Percentiles rank a stretch among this genome's conserved stretches.
Conservation (phyloP, 1,140 invertebrate species). For the Cephus cinctus region DNA sequence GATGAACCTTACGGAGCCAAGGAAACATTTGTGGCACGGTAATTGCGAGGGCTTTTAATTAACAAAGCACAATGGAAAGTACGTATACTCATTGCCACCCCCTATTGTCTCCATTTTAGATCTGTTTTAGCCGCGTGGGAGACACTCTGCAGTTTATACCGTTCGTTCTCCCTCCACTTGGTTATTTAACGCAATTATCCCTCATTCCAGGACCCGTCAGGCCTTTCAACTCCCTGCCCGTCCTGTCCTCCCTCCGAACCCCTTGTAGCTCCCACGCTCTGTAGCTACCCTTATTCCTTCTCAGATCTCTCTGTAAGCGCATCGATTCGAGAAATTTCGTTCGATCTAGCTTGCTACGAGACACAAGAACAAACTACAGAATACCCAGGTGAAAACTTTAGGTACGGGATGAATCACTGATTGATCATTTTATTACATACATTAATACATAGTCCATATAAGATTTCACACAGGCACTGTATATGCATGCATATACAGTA, state of each 20-base stretch:
- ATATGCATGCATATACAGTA: no score
- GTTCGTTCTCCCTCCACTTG: slow-evolving; percentile 16
- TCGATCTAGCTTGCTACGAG: no score
- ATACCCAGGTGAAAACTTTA: no score
- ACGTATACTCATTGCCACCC: slow-evolving; percentile 27
- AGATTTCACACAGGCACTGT: no score
- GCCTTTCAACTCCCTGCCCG: slow-evolving; percentile 10
- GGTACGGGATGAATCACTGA: no score
- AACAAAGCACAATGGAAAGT: slow-evolving; percentile 33
- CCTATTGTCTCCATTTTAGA: slow-evolving; percentile 23
- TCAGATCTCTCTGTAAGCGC: no score
- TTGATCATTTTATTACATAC: no score
- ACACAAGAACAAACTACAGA: no score
- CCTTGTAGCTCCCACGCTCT: neutral
- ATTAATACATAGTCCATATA: no score
- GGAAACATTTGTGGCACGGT: slow-evolving; percentile 29
- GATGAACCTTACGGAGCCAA: slow-evolving; percentile 21
- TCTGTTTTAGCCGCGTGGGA: slow-evolving; percentile 15
- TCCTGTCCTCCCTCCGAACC: neutral
- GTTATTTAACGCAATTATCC: slow-evolving; percentile 37
- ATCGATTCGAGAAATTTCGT: slow-evolving; percentile 30
- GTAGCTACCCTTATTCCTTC: slow-evolving; percentile 26
- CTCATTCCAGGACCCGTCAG: slow-evolving; percentile 16
- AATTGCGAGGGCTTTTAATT: slow-evolving; percentile 33
- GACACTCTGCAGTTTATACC: slow-evolving; percentile 19